Evolutionary conservation across 2,113 vertebrate genomes (phyloP).

Genomic region (Tyto alba): DNA sequence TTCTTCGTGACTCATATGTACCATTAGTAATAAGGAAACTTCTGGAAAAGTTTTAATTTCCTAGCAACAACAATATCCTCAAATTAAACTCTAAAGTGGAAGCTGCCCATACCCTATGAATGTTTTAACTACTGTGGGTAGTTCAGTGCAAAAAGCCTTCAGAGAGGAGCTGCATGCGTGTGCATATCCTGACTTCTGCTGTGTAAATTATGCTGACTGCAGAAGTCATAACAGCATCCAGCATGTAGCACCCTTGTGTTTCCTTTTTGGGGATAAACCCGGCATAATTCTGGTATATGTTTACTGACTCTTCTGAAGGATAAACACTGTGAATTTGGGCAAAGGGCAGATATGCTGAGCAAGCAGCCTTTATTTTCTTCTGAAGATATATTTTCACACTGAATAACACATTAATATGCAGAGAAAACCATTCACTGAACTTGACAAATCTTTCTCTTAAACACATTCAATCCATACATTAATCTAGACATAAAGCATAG

Average conservation of each 20-base stretch:
- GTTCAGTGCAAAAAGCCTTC: background rate
- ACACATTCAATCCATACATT: background rate
- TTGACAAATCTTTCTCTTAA: background rate
- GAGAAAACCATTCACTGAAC: background rate
- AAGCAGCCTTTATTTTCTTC: background rate
- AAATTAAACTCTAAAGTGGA: background rate
- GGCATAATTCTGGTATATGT: background rate
- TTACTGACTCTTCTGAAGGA: background rate
- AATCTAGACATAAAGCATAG: background rate
- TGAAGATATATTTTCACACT: background rate
- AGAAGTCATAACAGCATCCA: background rate
- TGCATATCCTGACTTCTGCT: fast-evolving
- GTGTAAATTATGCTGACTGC: background rate
- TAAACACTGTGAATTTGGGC: background rate
- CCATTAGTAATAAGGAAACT: background rate
- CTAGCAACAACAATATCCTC: background rate
- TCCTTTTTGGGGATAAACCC: background rate
- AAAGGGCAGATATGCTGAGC: background rate
- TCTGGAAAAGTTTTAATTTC: background rate
- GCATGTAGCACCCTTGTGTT: fast-evolving
- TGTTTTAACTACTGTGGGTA: background rate
- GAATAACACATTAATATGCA: background rate
- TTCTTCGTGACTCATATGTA: background rate
- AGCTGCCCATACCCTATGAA: background rate
- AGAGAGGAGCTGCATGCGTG: fast-evolving